Conservation (phyloP, 92 coral and sea anemone species). For the Hydrozoanthus gracilis region DNA sequence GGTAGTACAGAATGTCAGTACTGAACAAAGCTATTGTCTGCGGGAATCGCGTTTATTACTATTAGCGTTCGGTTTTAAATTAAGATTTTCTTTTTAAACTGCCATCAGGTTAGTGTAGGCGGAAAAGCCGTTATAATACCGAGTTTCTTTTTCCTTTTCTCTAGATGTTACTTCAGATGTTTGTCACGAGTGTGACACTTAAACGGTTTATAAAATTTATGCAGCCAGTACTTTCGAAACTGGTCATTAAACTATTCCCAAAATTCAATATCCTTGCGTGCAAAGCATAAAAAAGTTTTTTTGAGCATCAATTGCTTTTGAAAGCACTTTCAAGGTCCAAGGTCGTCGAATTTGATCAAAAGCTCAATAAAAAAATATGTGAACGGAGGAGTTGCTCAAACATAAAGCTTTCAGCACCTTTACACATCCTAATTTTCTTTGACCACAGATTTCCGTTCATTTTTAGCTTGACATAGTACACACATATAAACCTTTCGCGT, state of each 20-base stretch:
- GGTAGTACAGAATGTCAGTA: neutral
- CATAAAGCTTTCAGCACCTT: constrained; percentile 43
- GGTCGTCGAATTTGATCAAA: neutral
- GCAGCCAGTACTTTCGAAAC: constrained; percentile 3
- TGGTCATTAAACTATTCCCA: constrained; percentile 12
- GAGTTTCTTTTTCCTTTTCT: constrained; percentile 10
- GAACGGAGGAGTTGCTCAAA: constrained; percentile 9
- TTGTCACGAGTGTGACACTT: neutral
- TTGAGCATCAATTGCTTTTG: neutral
- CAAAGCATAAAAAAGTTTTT: neutral
- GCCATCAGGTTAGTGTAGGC: neutral
- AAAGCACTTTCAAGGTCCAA: neutral
- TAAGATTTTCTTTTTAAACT: neutral
- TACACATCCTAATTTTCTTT: constrained; percentile 44
- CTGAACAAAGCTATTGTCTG: neutral
- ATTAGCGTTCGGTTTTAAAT: too few species aligned
- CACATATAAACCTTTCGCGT: constrained; percentile 1
- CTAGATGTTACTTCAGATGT: constrained; percentile 27
- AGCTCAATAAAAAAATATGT: neutral
- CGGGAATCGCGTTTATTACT: too few species aligned
- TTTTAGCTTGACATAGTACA: neutral
- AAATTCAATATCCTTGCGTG: neutral
- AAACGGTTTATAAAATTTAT: neutral
- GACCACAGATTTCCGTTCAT: constrained; percentile 41
- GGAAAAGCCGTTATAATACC: neutral